Conservation (phyloP, 1,140 invertebrate species). For the Telenomus remus region DNA sequence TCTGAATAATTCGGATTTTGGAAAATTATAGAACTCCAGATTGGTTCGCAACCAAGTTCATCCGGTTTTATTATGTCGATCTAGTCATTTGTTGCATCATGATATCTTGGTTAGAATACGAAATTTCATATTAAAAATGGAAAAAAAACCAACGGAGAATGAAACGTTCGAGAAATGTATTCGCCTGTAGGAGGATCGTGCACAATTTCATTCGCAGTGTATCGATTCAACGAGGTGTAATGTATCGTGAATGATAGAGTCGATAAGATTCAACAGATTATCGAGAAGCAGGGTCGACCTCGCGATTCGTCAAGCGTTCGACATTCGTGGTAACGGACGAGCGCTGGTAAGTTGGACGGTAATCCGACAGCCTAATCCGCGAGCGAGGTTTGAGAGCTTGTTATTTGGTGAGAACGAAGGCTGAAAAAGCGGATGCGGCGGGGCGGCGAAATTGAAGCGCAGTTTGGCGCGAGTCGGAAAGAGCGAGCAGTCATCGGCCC, state of each 20-base stretch:
- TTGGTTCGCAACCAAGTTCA: conserved; percentile 21
- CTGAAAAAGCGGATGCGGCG: conserved; percentile 18
- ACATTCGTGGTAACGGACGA: neutral
- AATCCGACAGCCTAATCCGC: conserved; percentile 3
- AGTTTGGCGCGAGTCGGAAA: conserved; percentile 42
- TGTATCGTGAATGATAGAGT: too few species aligned
- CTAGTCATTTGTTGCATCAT: too few species aligned
- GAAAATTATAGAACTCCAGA: conserved; percentile 26
- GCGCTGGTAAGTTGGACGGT: neutral
- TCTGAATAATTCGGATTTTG: conserved; percentile 11
- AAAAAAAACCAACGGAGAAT: too few species aligned
- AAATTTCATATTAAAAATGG: too few species aligned
- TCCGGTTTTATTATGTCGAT: neutral
- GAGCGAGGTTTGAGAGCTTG: neutral
- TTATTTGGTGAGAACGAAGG: conserved; percentile 7
- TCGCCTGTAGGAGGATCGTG: too few species aligned
- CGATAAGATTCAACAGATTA: too few species aligned
- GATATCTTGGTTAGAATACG: too few species aligned
- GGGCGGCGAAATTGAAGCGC: conserved; percentile 7
- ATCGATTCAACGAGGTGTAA: too few species aligned
- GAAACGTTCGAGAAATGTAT: too few species aligned
- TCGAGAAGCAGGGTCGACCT: neutral
- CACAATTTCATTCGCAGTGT: too few species aligned
- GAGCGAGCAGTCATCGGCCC: conserved; percentile 69
- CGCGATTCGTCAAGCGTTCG: neutral